Conservation (phyloP, 2,113 vertebrate genomes). For the Trochalopteron elliotii region DNA sequence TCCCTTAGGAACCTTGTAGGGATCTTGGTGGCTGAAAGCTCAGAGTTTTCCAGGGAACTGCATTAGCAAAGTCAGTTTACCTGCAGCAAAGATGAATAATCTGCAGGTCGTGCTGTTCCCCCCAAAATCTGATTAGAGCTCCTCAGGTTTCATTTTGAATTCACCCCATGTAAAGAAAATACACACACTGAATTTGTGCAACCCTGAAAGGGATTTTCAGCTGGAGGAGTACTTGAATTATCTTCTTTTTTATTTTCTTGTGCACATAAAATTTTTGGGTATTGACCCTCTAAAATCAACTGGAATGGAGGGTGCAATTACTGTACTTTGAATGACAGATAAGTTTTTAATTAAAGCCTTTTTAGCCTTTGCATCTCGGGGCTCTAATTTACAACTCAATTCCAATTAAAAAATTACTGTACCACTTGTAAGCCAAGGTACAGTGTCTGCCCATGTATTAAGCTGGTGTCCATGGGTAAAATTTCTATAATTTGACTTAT, state of each 20-base stretch:
- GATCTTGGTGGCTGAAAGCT: not conserved
- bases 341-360: not conserved
- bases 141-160: not conserved
- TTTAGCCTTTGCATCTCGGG: not conserved
- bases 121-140: not conserved
- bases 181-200: not conserved
- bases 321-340: not conserved
- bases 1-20: not conserved
- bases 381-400: not conserved
- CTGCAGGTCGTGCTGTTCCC: not conserved
- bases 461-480: not conserved
- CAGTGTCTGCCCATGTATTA: not conserved
- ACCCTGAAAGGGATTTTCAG: not conserved
- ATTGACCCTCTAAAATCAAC: not conserved
- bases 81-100: not conserved
- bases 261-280: not conserved
- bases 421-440: not conserved
- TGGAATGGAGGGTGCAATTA: not conserved
- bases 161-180: not conserved
- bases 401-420: not conserved
- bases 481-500: not conserved
- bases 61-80: not conserved
- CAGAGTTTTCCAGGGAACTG: not conserved
- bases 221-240: not conserved
- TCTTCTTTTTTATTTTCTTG: not conserved